Base-by-base conservation (phyloP, 2,797 vertebrate species). In the Poliocrania exsul region DNA sequence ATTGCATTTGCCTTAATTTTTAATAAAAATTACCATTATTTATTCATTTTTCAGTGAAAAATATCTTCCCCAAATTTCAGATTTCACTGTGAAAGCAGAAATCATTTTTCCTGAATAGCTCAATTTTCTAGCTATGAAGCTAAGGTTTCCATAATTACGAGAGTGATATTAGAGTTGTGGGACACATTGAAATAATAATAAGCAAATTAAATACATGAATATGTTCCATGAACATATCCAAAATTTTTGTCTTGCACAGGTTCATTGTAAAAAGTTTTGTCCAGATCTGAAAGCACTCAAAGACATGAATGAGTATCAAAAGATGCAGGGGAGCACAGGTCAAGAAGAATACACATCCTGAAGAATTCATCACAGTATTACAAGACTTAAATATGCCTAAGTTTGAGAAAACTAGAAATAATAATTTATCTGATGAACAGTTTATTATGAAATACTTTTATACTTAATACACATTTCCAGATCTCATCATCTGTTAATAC, bases 391-490 rank as follows among this genome's bases (percentile, higher is more conserved):
- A 40, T 58, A 38, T 62, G 47, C 25, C 9, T 21, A 81, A 67
- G 20, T 57, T 46, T 61, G 40, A 69, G 56, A 79, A 93, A 79
- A 84, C 24, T 51, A 80, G 29, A 85, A 90, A 62, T 60, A 73
- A 49, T 75, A 20, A 44, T 81, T 88, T 86, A 26, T 73, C 28
- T 65, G 51, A 66, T 82, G 9, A 78, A 51, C 8, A 73, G 13
- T 75, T 94, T 82, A 71, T 85, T 89, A 13, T 81, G 49, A 86
- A 94, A 92, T 88, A 38, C 26, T 73, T 93, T 66, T 42, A n/a
- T 87, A 67, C 24, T 86, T 71, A 65, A 85, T 85, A 47, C 19
- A 49, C 24, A n/a, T 51, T 81, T 78, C 23, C 75, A 82, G 37
- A 87, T 78, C 37, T 88, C 61, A 77, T 95, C 44, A 90, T 83